phyloP scores from a whole-genome alignment of 2,113 vertebrate species.

The Mormoops blainvillei region DNA sequence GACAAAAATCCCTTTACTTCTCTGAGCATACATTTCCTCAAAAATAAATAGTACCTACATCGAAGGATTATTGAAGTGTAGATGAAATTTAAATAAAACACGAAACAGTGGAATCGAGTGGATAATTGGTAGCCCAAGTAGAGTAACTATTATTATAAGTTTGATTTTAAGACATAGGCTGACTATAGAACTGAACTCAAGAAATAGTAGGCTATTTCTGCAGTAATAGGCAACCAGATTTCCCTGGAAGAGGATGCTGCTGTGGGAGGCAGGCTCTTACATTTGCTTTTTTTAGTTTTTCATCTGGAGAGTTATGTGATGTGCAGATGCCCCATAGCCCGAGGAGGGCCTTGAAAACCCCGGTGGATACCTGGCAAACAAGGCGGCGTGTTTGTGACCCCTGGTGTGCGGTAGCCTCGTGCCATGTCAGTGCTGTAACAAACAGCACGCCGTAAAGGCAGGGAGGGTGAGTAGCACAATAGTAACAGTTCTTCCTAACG shows the following conservation, averaged over 20 bases:
- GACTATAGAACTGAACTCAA: background rate
- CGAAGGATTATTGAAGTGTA: background rate
- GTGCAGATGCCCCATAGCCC: background rate
- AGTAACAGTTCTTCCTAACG: background rate
- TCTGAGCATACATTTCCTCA: background rate
- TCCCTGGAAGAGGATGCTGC: background rate
- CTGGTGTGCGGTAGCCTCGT: background rate
- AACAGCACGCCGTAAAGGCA: background rate
- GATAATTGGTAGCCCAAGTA: background rate
- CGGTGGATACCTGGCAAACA: background rate
- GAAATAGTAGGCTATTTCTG: slow-evolving; percentile 18
- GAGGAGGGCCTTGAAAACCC: slow-evolving; percentile 14
- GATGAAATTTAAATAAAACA: background rate
- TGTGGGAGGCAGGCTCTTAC: background rate
- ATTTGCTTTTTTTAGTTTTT: background rate
- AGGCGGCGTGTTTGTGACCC: background rate
- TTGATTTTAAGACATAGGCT: background rate
- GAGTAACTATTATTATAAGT: background rate
- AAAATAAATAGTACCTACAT: background rate
- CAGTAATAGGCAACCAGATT: background rate
- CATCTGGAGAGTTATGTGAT: background rate
- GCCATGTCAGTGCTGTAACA: background rate
- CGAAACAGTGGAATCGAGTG: background rate
- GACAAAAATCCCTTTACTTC: background rate
- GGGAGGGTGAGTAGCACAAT: background rate